phyloP scores from a whole-genome alignment of 2,888 invertebrate genomes.

The Thelaira solivaga region DNA sequence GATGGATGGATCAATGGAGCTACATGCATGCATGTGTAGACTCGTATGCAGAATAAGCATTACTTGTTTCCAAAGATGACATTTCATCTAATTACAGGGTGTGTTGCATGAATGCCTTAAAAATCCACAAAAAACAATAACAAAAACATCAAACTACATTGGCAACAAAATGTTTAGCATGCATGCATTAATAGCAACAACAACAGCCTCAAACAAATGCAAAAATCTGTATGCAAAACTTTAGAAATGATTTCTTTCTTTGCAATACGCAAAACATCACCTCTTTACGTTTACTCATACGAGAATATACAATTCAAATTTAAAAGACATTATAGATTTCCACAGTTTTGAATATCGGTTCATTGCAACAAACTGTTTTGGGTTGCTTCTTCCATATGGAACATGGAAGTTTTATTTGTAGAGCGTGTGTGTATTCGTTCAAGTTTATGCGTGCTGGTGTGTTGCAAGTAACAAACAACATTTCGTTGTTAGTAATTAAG shows the following conservation, averaged over 20 bases:
- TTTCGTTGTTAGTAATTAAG: conserved; percentile 67
- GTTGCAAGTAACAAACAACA: conserved; percentile 62
- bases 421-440: background rate
- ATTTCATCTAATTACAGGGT: conserved; percentile 67
- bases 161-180: conserved; percentile 52
- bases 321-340: conserved; percentile 60
- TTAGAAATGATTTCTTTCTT: conserved; percentile 43
- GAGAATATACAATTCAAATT: conserved; percentile 15
- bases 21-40: conserved; percentile 25
- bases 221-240: conserved; percentile 36
- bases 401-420: background rate
- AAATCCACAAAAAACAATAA: conserved; percentile 41
- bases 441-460: conserved; percentile 48
- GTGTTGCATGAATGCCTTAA: conserved; percentile 66
- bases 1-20: conserved; percentile 25
- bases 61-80: conserved; percentile 63
- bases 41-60: conserved; percentile 52
- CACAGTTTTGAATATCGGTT: conserved; percentile 27
- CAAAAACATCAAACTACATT: background rate
- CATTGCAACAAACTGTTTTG: conserved; percentile 3
- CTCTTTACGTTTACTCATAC: conserved; percentile 14
- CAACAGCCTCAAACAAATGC: conserved; percentile 27
- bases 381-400: conserved; percentile 23
- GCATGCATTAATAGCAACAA: conserved; percentile 50
- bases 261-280: conserved; percentile 49